A percentile compares a stretch with the other conserved stretches of the same genome.
phyloP scores from a whole-genome alignment of 2,113 vertebrate genomes.

The cat (Felis catus) region DNA sequence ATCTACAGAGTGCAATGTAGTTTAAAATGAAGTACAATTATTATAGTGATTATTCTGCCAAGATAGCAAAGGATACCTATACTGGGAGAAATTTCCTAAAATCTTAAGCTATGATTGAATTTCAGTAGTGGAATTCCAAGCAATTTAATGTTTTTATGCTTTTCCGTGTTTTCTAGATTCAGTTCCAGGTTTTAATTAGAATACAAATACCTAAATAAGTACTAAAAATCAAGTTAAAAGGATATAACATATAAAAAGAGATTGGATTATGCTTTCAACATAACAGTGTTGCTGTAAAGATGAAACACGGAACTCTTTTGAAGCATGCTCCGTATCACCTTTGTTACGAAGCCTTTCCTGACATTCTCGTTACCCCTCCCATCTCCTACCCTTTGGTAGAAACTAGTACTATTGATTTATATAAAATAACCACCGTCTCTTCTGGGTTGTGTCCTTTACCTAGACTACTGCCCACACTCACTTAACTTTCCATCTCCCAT shows the following conservation, averaged over 20 bases:
- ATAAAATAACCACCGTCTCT: neutral
- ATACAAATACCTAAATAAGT: neutral
- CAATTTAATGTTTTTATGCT: neutral
- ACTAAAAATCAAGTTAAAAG: neutral
- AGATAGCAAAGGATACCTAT: neutral
- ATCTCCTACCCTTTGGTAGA: neutral
- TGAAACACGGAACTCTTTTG: neutral
- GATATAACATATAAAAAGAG: neutral
- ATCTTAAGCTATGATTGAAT: neutral
- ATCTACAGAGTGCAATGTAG: neutral
- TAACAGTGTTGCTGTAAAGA: neutral
- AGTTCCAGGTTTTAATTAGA: neutral
- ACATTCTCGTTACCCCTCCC: no score
- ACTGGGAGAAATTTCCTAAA: neutral
- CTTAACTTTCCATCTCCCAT: neutral
- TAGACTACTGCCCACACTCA: neutral
- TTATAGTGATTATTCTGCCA: neutral
- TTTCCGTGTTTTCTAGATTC: neutral
- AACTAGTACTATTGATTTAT: neutral
- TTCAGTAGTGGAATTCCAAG: neutral
- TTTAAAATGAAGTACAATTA: neutral
- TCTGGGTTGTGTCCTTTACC: neutral
- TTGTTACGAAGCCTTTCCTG: neutral
- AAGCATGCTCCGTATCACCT: neutral
- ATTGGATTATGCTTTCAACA: neutral